phyloP scores from a whole-genome alignment of 1,140 invertebrate species.

The Palaemon carinicauda region DNA sequence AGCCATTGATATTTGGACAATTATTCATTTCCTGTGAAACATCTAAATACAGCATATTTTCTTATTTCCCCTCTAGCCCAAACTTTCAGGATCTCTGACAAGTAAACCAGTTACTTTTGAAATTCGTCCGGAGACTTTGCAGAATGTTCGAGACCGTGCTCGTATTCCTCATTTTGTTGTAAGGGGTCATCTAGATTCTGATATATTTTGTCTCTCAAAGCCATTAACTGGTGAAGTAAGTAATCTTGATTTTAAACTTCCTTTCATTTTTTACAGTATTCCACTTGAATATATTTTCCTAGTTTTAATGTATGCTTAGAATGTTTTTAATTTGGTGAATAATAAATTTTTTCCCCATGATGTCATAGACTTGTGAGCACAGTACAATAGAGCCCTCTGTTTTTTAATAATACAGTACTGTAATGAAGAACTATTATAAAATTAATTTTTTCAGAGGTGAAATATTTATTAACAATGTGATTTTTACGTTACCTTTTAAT shows the following conservation, averaged over 20 bases:
- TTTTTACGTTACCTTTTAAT: no score
- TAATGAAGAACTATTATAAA: no score
- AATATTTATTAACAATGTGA: no score
- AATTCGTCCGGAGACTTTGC: constrained; percentile 82
- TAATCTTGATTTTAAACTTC: constrained; percentile 52
- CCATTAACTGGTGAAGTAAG: constrained; percentile 88
- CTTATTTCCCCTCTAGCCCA: constrained; percentile 58
- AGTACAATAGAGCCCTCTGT: no score
- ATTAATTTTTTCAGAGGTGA: no score
- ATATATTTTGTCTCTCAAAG: constrained; percentile 81
- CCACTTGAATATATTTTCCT: no score
- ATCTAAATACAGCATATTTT: background rate
- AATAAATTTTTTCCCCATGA: background rate
- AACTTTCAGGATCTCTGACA: constrained; percentile 66
- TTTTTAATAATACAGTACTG: no score
- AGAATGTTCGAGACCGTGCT: constrained; percentile 72
- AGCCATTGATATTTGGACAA: background rate
- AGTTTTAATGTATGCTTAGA: constrained; percentile 48
- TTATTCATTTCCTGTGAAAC: background rate
- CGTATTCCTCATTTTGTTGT: constrained; percentile 84
- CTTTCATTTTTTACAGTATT: background rate
- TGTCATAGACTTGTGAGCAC: no score
- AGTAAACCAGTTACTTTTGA: constrained; percentile 76
- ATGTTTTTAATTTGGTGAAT: background rate
- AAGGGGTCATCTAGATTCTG: constrained; percentile 82